These are phyloP conservation scores for Mimumesa dahlbomi DNA, from an alignment of 2,888 invertebrate genomes.

Conservation along the genomic window DNA sequence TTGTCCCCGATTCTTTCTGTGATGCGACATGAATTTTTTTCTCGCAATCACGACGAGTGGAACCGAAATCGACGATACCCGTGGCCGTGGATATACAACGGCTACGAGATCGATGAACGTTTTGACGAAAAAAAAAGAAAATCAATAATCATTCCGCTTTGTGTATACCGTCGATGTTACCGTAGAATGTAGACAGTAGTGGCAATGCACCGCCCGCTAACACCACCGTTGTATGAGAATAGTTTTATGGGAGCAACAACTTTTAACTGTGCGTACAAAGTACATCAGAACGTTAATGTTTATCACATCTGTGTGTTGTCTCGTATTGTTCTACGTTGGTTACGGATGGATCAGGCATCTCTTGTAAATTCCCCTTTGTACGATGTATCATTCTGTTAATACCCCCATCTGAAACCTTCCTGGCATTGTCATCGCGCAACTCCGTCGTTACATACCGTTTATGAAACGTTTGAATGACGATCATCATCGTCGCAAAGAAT, in stretches of 20 bases:
- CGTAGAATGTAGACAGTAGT: conserved; percentile 74
- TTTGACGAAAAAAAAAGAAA: too few relatives aligned
- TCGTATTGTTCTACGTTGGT: conserved; percentile 4
- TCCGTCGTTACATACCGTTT: too few relatives aligned
- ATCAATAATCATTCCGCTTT: conserved; percentile 53
- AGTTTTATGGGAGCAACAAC: conserved; percentile 83
- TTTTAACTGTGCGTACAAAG: conserved; percentile 39
- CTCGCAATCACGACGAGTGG: conserved; percentile 19
- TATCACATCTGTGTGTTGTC: conserved; percentile 18
- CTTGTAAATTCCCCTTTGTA: neutral
- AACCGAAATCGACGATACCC: conserved; percentile 19
- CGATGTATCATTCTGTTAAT: neutral
- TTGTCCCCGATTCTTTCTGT: conserved; percentile 6
- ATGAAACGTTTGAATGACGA: conserved; percentile 1
- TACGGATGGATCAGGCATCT: conserved; percentile 18
- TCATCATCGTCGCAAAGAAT: too few relatives aligned
- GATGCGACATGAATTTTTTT: conserved; percentile 13
- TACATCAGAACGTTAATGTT: conserved; percentile 24
- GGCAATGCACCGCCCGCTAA: conserved; percentile 67
- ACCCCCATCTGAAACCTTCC: neutral
- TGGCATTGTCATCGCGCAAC: too few relatives aligned
- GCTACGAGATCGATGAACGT: conserved; percentile 11
- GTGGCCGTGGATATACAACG: neutral
- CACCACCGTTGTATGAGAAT: conserved; percentile 65
- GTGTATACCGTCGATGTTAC: conserved; percentile 58